These are phyloP conservation scores for Syngnathoides biaculeatus DNA, from an alignment of 2,113 vertebrate species.

Conservation along the genomic window DNA sequence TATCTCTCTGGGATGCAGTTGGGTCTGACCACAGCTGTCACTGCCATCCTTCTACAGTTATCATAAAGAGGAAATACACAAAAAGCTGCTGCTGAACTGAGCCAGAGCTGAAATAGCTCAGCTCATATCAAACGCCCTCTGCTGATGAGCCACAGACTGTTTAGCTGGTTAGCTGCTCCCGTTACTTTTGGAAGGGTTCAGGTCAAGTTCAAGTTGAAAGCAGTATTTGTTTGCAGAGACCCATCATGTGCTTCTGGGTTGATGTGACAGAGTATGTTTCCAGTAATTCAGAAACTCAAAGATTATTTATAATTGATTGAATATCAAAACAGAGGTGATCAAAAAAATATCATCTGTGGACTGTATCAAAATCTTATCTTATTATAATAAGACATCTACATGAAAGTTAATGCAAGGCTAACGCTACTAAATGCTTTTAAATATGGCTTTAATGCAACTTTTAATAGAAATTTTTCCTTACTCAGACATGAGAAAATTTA, in stretches of 20 bases:
- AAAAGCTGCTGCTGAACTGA: constrained; percentile 48
- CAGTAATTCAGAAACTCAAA: background rate
- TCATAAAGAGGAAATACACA: constrained; percentile 69
- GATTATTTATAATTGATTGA: background rate
- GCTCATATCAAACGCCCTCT: constrained; percentile 57
- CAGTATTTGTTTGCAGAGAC: background rate
- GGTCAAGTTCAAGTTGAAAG: constrained; percentile 36
- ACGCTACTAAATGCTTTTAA: background rate
- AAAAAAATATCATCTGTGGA: background rate
- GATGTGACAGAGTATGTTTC: background rate
- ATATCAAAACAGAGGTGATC: background rate
- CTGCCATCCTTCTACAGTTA: constrained; percentile 61
- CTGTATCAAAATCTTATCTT: background rate
- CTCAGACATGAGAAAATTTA: background rate
- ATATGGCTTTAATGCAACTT: background rate
- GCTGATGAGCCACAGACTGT: constrained; percentile 42
- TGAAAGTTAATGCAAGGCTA: background rate
- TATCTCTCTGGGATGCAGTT: constrained; percentile 39
- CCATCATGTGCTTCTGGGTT: background rate
- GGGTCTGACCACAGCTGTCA: constrained; percentile 60
- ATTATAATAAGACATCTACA: background rate
- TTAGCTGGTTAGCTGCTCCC: background rate
- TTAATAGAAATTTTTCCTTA: background rate
- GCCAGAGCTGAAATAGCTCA: constrained; percentile 22
- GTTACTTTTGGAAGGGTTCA: constrained; percentile 13